Base-by-base conservation (phyloP, 2,113 vertebrate species). In the human region DNA sequence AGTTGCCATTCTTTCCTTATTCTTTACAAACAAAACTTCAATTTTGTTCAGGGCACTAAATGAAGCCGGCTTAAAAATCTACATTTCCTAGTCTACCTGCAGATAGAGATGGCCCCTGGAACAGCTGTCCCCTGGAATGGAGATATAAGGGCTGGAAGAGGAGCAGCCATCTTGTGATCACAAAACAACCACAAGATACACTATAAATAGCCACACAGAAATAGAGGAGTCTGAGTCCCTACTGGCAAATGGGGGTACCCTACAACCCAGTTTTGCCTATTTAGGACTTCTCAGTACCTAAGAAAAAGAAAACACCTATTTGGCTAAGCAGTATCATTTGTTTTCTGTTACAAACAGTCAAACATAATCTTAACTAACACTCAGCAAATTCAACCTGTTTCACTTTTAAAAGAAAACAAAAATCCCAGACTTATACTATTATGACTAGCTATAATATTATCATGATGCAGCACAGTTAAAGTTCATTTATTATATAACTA, bases 401-500 rank as follows among this genome's bases (percentile, higher is more conserved):
- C 50, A 52, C 68, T 64, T 93, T 91, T 82, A 92, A 89, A 94
- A 76, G 1, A 66, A 75, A 64, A 64, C 27, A 64, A 64, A 90
- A 87, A 43, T 64, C 25, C 27, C 61, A 66, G 50, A 72, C n/a
- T 20, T 90, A 72, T 5, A 40, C 30, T 68, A 30, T 38, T 80
- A 20, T 38, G 70, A 43, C 43, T 48, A 89, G 45, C 64, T 87
- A 89, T n/a, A 23, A 75, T 43, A 93, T 1, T 35, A 55, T 89
- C 78, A 45, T 17, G 27, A 72, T n/a, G 32, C 32, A 52, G 50
- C 48, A 89, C 66, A 88, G 59, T 40, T 48, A 48, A 81, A 92
- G 25, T 48, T 55, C 72, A 91, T 22, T 61, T 85, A 86, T 55
- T 84, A 96, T 6, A 85, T 61, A 95, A 95, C 80, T 64, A 27